Percentiles rank a stretch among this genome's conserved stretches.
Evolutionary conservation across 2,113 vertebrate species (phyloP).

Genomic region (Mesitornis unicolor): DNA sequence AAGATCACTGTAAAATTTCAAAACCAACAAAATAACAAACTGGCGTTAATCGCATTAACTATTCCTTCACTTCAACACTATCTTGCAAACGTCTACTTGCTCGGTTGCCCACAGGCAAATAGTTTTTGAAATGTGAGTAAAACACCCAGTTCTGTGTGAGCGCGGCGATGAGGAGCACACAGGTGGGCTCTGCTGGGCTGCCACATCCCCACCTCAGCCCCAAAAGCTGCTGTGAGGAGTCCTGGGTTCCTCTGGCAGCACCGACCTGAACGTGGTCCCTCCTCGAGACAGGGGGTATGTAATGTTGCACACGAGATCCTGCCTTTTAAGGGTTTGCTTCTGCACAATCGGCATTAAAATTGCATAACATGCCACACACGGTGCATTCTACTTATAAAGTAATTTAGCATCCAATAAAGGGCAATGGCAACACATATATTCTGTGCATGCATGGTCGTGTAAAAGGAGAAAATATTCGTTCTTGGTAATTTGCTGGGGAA

Average conservation of each 20-base stretch:
- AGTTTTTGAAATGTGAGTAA: not conserved
- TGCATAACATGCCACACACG: rapidly evolving
- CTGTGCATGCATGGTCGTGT: rapidly evolving
- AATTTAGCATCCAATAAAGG: rapidly evolving
- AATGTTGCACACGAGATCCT: not conserved
- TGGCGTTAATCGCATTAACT: not conserved
- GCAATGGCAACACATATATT: rapidly evolving
- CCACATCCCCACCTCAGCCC: not conserved
- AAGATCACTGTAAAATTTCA: not conserved
- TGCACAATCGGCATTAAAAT: not conserved
- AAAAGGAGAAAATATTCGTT: not conserved
- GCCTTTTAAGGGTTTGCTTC: not conserved
- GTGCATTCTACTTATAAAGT: not conserved
- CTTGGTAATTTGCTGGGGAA: not conserved
- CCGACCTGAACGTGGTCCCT: not conserved
- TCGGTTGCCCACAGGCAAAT: not conserved
- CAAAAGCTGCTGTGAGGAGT: not conserved
- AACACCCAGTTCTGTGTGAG: not conserved
- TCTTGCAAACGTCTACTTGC: not conserved
- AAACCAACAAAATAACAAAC: not conserved
- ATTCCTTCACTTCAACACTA: not conserved
- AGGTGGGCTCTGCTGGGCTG: not conserved
- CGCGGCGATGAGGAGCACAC: rapidly evolving
- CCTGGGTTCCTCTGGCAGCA: not conserved
- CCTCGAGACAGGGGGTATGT: rapidly evolving